Evolutionary conservation across 1,140 invertebrate genomes (phyloP).

Genomic region (Cepaea nemoralis): DNA sequence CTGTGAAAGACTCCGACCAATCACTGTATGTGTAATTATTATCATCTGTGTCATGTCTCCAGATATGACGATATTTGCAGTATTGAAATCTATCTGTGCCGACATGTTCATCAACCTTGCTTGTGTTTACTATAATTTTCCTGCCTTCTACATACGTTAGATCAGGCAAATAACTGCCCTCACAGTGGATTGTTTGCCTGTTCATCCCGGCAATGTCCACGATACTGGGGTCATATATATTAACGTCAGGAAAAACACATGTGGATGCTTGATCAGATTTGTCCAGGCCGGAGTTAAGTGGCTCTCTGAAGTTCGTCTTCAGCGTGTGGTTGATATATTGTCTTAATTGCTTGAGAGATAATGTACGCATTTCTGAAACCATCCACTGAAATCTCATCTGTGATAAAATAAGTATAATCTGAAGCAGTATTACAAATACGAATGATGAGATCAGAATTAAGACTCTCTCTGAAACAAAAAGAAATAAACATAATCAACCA

Average conservation of each 20-base stretch:
- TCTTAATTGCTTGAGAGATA: too few relatives aligned
- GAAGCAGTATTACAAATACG: too few relatives aligned
- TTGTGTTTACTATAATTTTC: neutral
- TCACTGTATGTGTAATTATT: neutral
- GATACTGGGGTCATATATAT: neutral
- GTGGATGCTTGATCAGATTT: too few relatives aligned
- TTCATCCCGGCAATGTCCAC: neutral
- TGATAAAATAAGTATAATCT: too few relatives aligned
- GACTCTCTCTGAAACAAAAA: too few relatives aligned
- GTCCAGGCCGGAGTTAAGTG: too few relatives aligned
- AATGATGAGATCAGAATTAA: too few relatives aligned
- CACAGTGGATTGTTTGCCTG: neutral
- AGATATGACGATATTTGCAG: slow-evolving; percentile 18
- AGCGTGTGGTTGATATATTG: too few relatives aligned
- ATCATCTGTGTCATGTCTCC: neutral
- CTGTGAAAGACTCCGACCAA: neutral
- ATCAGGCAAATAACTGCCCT: neutral
- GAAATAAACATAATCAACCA: too few relatives aligned
- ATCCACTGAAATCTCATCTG: too few relatives aligned
- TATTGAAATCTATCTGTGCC: neutral
- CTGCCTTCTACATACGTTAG: neutral
- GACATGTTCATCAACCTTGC: neutral
- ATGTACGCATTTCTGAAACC: too few relatives aligned
- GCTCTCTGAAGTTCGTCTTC: too few relatives aligned
- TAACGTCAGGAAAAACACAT: neutral